Percentiles rank a stretch among this genome's conserved stretches.
Evolutionary conservation across 2,888 invertebrate genomes (phyloP).

Genomic region (Seira musarum): DNA sequence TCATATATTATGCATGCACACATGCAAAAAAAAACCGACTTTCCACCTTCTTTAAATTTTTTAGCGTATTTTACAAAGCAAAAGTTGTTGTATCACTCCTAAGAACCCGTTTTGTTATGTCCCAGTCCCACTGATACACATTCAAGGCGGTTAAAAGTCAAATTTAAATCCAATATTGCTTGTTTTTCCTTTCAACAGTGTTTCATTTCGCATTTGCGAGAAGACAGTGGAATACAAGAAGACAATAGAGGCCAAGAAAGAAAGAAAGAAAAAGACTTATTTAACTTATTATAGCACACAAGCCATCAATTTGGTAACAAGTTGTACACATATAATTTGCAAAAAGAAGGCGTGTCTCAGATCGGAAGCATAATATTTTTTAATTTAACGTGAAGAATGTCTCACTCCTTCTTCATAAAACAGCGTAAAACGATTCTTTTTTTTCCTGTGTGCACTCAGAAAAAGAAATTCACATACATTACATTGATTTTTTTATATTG

Average conservation of each 20-base stretch:
- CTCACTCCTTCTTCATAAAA: neutral
- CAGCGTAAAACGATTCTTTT: neutral
- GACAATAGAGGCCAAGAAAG: neutral
- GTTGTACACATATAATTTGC: neutral
- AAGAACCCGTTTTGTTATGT: neutral
- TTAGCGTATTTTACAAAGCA: neutral
- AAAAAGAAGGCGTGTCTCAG: neutral
- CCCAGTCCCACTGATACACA: slow-evolving; percentile 6
- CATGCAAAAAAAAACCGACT: neutral
- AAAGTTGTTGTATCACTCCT: neutral
- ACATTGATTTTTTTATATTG: too few relatives aligned
- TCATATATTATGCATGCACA: neutral
- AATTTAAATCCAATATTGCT: too few relatives aligned
- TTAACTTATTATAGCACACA: neutral
- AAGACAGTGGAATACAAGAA: neutral
- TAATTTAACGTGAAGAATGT: neutral
- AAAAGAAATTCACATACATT: too few relatives aligned
- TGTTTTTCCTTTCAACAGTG: neutral
- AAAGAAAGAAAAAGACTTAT: neutral
- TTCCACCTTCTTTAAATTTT: neutral
- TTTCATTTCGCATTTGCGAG: neutral
- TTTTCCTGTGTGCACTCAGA: too few relatives aligned
- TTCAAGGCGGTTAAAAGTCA: neutral
- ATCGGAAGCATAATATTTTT: slow-evolving; percentile 8
- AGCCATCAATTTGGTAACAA: too few relatives aligned